Evolutionary conservation across 2,113 vertebrate genomes (phyloP).

Genomic region (Cebus imitator): DNA sequence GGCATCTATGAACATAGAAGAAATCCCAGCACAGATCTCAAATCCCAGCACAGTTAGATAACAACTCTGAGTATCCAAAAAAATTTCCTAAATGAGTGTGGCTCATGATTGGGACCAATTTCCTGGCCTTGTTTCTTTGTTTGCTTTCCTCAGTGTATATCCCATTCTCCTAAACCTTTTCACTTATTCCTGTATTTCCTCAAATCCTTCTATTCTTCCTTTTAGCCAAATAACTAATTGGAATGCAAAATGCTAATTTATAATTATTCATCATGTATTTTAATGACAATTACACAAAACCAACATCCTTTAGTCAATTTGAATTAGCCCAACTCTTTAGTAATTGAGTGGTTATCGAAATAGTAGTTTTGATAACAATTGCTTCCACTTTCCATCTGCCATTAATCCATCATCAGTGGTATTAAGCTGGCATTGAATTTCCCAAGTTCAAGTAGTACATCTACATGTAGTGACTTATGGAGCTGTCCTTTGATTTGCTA

Average conservation of each 20-base stretch:
- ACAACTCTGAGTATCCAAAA: neutral
- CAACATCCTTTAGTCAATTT: neutral
- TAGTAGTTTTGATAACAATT: neutral
- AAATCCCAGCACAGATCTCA: neutral
- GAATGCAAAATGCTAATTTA: constrained; percentile 15
- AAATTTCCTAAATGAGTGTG: neutral
- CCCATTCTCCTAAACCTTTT: neutral
- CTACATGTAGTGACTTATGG: neutral
- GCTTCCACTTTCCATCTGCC: neutral
- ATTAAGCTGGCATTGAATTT: constrained; percentile 12
- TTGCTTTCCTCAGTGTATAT: neutral
- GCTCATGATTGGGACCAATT: neutral
- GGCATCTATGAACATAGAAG: neutral
- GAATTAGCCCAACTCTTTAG: constrained; percentile 16
- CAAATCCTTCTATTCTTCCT: constrained; percentile 6
- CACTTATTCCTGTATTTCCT: neutral
- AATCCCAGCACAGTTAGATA: neutral
- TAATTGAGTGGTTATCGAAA: constrained; percentile 36
- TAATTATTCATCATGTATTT: neutral
- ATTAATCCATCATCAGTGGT: neutral
- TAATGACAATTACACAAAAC: constrained; percentile 16
- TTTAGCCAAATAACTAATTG: neutral
- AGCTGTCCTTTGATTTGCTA: constrained; percentile 46
- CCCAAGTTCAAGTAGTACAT: neutral
- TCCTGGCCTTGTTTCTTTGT: neutral